These are phyloP conservation scores for Ladona fulva DNA, from an alignment of 1,140 invertebrate species.

Conservation along the genomic window DNA sequence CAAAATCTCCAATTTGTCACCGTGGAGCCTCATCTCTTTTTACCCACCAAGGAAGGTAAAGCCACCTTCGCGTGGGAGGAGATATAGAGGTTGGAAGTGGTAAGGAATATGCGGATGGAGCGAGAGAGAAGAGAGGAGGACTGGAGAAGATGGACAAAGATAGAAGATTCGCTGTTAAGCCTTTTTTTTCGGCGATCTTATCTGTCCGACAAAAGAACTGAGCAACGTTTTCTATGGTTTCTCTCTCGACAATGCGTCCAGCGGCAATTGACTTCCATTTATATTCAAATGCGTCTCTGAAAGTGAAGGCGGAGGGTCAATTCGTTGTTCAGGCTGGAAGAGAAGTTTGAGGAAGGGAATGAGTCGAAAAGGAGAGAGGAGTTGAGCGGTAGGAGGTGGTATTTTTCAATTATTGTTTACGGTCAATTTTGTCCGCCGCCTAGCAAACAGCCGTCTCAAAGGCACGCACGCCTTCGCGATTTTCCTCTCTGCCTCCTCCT, in stretches of 20 bases:
- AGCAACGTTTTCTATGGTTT: not conserved
- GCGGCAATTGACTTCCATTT: not conserved
- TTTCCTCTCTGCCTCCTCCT: too few species aligned
- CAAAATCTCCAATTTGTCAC: constrained; percentile 3
- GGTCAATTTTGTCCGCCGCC: not conserved
- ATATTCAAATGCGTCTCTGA: not conserved
- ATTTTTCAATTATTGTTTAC: not conserved
- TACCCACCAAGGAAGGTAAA: too few species aligned
- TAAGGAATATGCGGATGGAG: not conserved
- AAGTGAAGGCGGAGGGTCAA: not conserved
- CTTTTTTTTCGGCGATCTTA: constrained; percentile 6
- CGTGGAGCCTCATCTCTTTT: not conserved
- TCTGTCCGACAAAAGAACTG: not conserved
- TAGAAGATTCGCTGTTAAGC: not conserved
- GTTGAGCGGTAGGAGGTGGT: not conserved
- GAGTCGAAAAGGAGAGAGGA: not conserved
- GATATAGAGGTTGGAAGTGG: not conserved
- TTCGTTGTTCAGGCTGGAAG: too few species aligned
- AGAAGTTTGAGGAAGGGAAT: not conserved
- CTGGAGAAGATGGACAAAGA: not conserved
- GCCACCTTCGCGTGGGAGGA: not conserved
- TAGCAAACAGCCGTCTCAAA: too few species aligned
- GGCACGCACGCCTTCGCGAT: too few species aligned
- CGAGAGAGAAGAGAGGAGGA: too few species aligned
- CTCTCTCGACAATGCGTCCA: not conserved